These are phyloP conservation scores for Tenebrosternarchus preto DNA, from an alignment of 2,113 vertebrate species.

Conservation along the genomic window DNA sequence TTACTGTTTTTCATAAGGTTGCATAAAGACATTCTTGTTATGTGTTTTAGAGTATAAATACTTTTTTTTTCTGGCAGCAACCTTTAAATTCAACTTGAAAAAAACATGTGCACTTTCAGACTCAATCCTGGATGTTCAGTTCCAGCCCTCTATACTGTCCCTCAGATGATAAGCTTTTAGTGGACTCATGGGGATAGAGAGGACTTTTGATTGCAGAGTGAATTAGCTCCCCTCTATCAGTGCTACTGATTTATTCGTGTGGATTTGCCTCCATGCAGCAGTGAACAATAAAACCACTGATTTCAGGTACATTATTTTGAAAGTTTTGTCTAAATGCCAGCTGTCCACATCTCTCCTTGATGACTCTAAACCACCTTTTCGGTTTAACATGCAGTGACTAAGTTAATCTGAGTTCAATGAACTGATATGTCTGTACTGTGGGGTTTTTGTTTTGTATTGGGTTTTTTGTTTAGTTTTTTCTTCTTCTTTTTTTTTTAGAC, in stretches of 20 bases:
- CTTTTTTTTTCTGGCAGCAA: neutral
- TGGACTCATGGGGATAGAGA: slow-evolving; percentile 16
- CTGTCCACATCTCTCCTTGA: neutral
- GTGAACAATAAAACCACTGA: neutral
- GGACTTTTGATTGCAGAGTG: slow-evolving; percentile 27
- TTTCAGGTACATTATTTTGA: neutral
- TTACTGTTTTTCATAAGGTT: neutral
- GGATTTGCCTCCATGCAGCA: neutral
- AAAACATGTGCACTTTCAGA: neutral
- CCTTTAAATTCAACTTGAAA: neutral
- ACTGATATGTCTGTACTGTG: neutral
- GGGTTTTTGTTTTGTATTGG: slow-evolving; percentile 1
- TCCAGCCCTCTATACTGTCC: neutral
- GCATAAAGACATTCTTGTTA: neutral
- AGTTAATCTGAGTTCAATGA: too few relatives aligned
- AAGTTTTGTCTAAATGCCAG: too few relatives aligned
- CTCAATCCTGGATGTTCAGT: neutral
- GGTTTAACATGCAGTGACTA: too few relatives aligned
- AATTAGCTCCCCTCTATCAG: neutral
- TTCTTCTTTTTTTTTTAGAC: neutral
- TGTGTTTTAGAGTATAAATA: neutral
- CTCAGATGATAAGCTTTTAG: neutral
- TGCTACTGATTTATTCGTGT: slow-evolving; percentile 16
- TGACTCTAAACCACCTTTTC: neutral
- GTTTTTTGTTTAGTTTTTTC: neutral